A percentile compares a stretch with the other conserved stretches of the same genome.
Conservation (phyloP, 2,797 vertebrate species). For the Tarsius wallacei region DNA sequence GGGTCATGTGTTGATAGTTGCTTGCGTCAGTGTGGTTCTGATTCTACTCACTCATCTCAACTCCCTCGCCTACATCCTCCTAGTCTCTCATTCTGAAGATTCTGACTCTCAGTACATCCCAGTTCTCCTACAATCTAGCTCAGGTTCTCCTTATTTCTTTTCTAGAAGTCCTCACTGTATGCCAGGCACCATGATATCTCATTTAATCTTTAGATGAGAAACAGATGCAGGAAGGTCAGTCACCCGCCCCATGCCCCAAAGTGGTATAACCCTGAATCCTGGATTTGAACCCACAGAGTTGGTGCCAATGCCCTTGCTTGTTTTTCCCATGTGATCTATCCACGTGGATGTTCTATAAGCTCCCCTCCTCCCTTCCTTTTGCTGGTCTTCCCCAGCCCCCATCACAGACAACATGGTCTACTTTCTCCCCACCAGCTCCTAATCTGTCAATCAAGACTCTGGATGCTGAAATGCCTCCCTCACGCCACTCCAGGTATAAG, state of each 20-base stretch:
- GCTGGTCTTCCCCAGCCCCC: neutral
- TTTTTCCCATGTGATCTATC: neutral
- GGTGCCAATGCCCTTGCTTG: neutral
- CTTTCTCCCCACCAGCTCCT: neutral
- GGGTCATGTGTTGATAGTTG: neutral
- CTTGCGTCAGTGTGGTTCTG: neutral
- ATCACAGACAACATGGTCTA: neutral
- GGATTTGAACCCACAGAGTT: neutral
- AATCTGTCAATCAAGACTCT: neutral
- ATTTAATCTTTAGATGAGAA: constrained; percentile 3
- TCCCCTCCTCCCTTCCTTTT: neutral
- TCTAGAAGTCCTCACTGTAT: neutral
- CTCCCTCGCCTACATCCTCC: neutral
- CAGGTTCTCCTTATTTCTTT: constrained; percentile 31
- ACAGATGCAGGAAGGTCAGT: neutral
- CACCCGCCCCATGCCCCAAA: neutral
- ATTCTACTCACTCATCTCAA: neutral
- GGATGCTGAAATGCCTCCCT: neutral
- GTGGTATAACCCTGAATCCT: neutral
- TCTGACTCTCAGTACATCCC: neutral
- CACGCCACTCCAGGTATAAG: neutral
- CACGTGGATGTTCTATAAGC: neutral
- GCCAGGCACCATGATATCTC: neutral
- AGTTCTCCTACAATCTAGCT: neutral
- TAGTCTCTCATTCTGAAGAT: neutral